Evolutionary conservation across 1,140 invertebrate species (phyloP), one percentile per base, ranked within the genome.

Genomic region (Caenorhabditis brenneri): DNA sequence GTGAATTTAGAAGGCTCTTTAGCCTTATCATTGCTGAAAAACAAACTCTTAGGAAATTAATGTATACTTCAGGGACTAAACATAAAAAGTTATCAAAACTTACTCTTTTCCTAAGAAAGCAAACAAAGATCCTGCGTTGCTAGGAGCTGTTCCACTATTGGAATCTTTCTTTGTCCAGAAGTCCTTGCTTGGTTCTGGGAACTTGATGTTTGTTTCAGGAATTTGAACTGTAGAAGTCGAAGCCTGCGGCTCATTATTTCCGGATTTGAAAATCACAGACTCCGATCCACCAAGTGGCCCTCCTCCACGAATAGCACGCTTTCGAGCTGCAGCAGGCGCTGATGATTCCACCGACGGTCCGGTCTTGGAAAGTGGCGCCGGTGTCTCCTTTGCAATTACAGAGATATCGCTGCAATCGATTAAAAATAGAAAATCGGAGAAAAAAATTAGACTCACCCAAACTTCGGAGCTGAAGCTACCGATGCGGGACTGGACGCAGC

Each of bases 271-370:
- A 74, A 53, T 27, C 15, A 82, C 58, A 4, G 39, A 29, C 42
- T 82, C 81, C 10, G 36, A 16, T 19, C 33, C 81, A 16, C 58
- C 58, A 16, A 33, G 29, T 19, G 81, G 81, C 16, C 81, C 81
- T 33, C 81, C 81, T 10, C 81, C 81, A 46, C 81, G 81, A 51
- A 82, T 82, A 4, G 51, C 60, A 29, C 81, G 36, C 39, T 82
- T 82, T 4, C 81, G 46, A 15, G 55, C 81, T 7, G 55, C 29
- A 19, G 16, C 29, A 15, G 55, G 16, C 3, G 81, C 36, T 16
- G 81, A 19, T 16, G 81, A n/a, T 5, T 53, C 58, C 5, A 16
- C 4, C 24, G 36, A 5, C 22, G 53, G 22, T 1, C 15, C 16
- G 6, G 53, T 55, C 39, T 53, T 36, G 1, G 29, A 7, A 2